phyloP scores from a whole-genome alignment of 2,113 vertebrate species.

The Tachysurus vachellii region DNA sequence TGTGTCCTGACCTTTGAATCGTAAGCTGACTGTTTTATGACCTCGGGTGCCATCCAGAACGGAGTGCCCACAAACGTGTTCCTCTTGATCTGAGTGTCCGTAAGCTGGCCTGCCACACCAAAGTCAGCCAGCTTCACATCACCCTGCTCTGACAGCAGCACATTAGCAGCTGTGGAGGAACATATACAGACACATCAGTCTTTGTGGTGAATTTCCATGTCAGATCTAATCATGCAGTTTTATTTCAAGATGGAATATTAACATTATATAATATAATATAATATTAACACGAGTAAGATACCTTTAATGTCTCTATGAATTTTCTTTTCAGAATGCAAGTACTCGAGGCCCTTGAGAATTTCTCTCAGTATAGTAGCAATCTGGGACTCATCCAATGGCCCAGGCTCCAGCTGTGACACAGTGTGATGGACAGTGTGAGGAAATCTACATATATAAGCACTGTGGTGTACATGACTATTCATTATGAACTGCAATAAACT shows the following conservation, averaged over 20 bases:
- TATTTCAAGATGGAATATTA: neutral
- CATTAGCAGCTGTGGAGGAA: conserved; percentile 85
- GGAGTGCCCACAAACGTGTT: conserved; percentile 98
- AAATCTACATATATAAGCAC: neutral
- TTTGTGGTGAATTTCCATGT: neutral
- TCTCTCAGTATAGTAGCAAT: conserved; percentile 96
- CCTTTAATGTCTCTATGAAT: conserved; percentile 99
- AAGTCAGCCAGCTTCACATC: conserved; percentile 97
- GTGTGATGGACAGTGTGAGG: neutral
- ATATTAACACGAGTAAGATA: conserved; percentile 51
- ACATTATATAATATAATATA: neutral
- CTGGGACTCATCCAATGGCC: conserved; percentile 90
- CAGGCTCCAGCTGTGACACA: conserved; percentile 85
- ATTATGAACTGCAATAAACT: neutral
- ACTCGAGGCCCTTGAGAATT: conserved; percentile 95
- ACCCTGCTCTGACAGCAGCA: conserved; percentile 93
- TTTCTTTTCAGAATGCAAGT: conserved; percentile 98
- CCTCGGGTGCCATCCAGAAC: conserved; percentile 99
- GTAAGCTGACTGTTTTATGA: conserved; percentile 95
- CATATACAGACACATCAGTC: neutral
- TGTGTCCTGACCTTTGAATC: conserved; percentile 86
- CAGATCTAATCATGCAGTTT: neutral
- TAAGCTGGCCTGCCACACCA: conserved; percentile 95
- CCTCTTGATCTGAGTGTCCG: conserved; percentile 96
- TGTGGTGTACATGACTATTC: neutral